Percentiles rank a stretch among this genome's conserved stretches.
These are phyloP conservation scores for Ctenosaura bakeri DNA, from an alignment of 2,797 vertebrate genomes.

Conservation along the genomic window DNA sequence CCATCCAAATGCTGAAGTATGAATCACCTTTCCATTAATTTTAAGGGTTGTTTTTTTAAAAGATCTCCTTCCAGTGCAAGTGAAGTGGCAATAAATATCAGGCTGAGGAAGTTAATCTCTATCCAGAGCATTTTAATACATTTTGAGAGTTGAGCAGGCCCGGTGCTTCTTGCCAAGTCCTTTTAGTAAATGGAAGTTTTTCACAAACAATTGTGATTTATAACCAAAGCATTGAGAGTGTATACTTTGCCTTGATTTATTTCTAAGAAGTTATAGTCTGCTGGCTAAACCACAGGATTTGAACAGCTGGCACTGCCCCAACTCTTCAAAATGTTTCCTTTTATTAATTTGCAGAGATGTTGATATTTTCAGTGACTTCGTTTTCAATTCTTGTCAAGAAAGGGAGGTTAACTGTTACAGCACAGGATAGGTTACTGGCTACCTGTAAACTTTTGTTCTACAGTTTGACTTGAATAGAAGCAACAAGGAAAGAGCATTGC, in stretches of 20 bases:
- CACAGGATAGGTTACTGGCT: conserved; percentile 40
- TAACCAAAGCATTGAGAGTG: conserved; percentile 34
- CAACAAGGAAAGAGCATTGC: not conserved
- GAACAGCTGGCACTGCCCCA: conserved; percentile 46
- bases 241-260: conserved; percentile 56
- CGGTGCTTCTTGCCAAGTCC: conserved; percentile 62
- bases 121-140: conserved; percentile 48
- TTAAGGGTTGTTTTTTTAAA: conserved; percentile 6
- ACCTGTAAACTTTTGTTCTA: not conserved
- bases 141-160: conserved; percentile 51
- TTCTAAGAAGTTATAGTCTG: conserved; percentile 43
- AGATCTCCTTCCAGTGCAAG: conserved; percentile 41
- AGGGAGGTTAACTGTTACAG: conserved; percentile 32
- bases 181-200: conserved; percentile 59
- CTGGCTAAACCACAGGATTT: conserved; percentile 62
- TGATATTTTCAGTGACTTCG: conserved; percentile 59
- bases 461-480: not conserved
- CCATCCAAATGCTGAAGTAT: conserved; percentile 5
- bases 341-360: conserved; percentile 58
- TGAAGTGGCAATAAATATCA: conserved; percentile 60
- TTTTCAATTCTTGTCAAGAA: conserved; percentile 35
- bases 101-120: conserved; percentile 53
- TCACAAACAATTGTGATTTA: conserved; percentile 55
- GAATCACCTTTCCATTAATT: conserved; percentile 10
- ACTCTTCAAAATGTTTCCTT: conserved; percentile 49